Evolutionary conservation across 2,797 vertebrate genomes (phyloP), one percentile per base, ranked within the genome.

Genomic region (Morus bassanus): DNA sequence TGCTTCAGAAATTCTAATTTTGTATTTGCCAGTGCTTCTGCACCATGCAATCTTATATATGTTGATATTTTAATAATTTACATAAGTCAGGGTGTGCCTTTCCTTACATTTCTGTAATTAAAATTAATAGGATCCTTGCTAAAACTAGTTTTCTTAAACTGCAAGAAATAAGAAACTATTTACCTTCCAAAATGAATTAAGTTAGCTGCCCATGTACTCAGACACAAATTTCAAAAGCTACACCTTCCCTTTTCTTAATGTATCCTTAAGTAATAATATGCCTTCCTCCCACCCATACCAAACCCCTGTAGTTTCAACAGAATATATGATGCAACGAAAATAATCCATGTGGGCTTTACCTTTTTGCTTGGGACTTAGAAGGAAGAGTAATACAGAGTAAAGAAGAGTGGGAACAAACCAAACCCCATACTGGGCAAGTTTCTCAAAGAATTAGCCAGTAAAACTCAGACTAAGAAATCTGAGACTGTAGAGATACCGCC

Each of bases 1-100:
- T 15, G 22, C 5, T 24, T 35, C 2, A 28, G 12, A 39, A 14
- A 15, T 28, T 53, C 41, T 15, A 5, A 7, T 83, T 80, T 80
- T 39, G 33, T 30, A 2, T 67, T 86, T 63, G 17, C 18, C 33
- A 51, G 19, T 31, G 35, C 35, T 48, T 63, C 22, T 18, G 27
- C 46, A 27, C 41, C 33, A 51, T 45, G 10, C n/a, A 85, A 8
- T 39, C 23, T 57, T 21, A 8, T 2, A 3, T 7, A 9, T 6
- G 1, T 3, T 35, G 33, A 12, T 28, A 39, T 67, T 88, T n/a
- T 56, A 72, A 31, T 73, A 84, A 64, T 8, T n/a, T 64, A 33
- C 4, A 1, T 10, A 37, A 57, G 17, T 7, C 50, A 64, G 13
- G 4, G 2, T 2, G 0, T 39, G 22, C 11, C 8, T 88, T 61